These are phyloP conservation scores for Cyprinella venusta DNA, from an alignment of 2,797 vertebrate species.

Conservation along the genomic window DNA sequence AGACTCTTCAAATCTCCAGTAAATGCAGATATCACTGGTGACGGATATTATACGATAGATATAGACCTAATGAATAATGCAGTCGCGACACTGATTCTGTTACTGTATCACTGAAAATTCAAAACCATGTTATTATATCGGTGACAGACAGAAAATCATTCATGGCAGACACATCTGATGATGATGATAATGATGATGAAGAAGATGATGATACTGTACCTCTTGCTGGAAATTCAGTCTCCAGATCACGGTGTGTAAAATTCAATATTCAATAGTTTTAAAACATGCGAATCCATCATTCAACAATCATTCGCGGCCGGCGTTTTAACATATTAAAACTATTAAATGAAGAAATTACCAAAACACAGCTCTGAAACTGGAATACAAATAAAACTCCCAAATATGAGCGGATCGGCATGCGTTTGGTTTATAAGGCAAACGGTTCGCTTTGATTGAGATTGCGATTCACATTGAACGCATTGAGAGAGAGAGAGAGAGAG, in stretches of 20 bases:
- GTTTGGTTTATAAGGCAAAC: background rate
- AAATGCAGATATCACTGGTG: background rate
- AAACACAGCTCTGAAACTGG: background rate
- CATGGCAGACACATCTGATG: background rate
- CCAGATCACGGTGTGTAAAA: background rate
- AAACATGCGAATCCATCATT: constrained; percentile 5
- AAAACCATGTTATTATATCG: background rate
- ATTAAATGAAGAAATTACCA: background rate
- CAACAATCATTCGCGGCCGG: background rate
- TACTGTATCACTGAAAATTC: background rate
- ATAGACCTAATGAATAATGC: too few relatives aligned
- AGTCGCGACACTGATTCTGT: background rate
- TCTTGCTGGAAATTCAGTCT: background rate
- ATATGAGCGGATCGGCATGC: background rate
- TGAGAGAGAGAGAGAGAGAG: background rate
- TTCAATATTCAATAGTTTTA: background rate
- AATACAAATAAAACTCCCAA: background rate
- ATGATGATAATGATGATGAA: too few relatives aligned
- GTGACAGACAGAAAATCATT: background rate
- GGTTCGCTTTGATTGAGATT: background rate
- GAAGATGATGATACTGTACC: constrained; percentile 13
- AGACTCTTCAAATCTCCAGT: background rate
- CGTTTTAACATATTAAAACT: background rate
- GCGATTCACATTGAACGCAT: background rate
- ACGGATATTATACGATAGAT: too few relatives aligned